A percentile compares a stretch with the other conserved stretches of the same genome.
These are phyloP conservation scores for Microtus oregoni DNA, from an alignment of 2,113 vertebrate species.

Conservation along the genomic window DNA sequence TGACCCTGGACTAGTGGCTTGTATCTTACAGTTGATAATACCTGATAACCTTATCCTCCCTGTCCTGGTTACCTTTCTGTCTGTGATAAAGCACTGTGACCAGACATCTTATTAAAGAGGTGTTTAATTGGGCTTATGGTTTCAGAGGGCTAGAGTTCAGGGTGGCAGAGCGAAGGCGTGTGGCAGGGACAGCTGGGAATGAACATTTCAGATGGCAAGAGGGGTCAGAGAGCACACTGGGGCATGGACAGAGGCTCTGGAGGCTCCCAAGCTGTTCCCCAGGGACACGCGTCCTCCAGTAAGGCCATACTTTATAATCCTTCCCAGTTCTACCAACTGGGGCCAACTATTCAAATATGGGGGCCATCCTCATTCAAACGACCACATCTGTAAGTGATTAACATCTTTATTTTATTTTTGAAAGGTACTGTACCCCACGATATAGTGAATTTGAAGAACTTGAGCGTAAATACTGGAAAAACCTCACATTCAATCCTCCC, in stretches of 20 bases:
- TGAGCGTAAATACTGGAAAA: slow-evolving; percentile 99
- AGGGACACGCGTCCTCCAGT: not conserved
- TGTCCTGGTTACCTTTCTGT: not conserved
- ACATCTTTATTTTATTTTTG: slow-evolving; percentile 24
- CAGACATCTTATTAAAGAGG: not conserved
- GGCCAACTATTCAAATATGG: not conserved
- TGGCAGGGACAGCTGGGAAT: not conserved
- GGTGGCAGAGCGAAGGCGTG: no score
- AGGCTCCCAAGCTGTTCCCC: not conserved
- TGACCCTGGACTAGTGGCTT: not conserved
- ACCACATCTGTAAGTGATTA: not conserved
- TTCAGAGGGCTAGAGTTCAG: not conserved
- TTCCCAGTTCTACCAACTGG: not conserved
- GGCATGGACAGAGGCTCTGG: not conserved
- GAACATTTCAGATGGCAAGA: not conserved
- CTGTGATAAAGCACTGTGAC: not conserved
- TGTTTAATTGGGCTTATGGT: not conserved
- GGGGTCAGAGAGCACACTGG: not conserved
- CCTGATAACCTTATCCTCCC: not conserved
- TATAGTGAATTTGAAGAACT: slow-evolving; percentile 96
- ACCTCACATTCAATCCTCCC: slow-evolving; percentile 96
- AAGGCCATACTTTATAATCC: not conserved
- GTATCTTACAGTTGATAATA: not conserved
- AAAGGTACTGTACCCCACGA: slow-evolving; percentile 95
- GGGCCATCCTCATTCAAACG: not conserved